These are phyloP conservation scores for Coleophora flavipennella DNA, from an alignment of 2,888 invertebrate species.

Conservation along the genomic window DNA sequence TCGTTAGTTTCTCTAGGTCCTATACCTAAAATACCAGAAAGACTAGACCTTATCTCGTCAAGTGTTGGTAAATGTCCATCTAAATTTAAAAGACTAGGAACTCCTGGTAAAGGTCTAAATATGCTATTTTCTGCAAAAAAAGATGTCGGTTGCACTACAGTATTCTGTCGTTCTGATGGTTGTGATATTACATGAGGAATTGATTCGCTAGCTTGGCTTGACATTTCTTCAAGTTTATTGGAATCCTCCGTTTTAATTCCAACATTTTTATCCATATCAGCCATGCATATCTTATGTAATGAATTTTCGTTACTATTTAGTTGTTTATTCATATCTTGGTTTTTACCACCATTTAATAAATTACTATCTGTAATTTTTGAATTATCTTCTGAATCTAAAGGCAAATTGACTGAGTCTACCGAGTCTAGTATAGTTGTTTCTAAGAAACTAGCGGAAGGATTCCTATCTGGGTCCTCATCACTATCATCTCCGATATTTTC, in stretches of 20 bases:
- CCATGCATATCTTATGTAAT: background rate
- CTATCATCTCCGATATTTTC: background rate
- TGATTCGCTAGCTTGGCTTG: slow-evolving; percentile 33
- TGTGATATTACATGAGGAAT: slow-evolving; percentile 18
- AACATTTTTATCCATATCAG: background rate
- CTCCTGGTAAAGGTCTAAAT: slow-evolving; percentile 11
- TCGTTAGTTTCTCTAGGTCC: slow-evolving; percentile 13
- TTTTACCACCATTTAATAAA: too few relatives aligned
- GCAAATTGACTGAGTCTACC: too few relatives aligned
- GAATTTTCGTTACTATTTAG: background rate
- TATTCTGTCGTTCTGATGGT: slow-evolving; percentile 14
- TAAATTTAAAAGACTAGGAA: slow-evolving; percentile 17
- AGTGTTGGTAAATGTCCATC: slow-evolving; percentile 23
- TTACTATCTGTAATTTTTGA: background rate
- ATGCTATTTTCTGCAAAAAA: slow-evolving; percentile 13
- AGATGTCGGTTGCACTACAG: slow-evolving; percentile 18
- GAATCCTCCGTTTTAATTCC: slow-evolving; percentile 3
- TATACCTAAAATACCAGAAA: slow-evolving; percentile 24
- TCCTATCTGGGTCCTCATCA: background rate
- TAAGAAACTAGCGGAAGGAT: background rate
- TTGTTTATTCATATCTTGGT: background rate
- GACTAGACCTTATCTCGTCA: slow-evolving; percentile 24
- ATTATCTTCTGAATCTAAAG: background rate
- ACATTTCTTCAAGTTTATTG: slow-evolving; percentile 25
- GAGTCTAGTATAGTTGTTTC: background rate